These are phyloP conservation scores for Lepetodrilus schrolli DNA, from an alignment of 2,888 invertebrate species.

Conservation along the genomic window DNA sequence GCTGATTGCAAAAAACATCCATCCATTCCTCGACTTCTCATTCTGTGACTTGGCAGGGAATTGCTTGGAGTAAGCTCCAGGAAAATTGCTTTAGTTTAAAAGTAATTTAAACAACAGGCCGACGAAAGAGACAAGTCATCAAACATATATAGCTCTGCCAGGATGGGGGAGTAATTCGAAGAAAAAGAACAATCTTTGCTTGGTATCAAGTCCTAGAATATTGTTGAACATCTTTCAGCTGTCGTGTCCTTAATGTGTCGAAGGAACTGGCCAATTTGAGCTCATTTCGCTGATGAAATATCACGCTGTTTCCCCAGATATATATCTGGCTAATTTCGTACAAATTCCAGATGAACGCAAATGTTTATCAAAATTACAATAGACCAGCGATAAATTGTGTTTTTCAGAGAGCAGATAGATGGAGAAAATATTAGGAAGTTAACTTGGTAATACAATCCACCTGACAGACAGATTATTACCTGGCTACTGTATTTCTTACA, in stretches of 20 bases:
- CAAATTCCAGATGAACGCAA: neutral
- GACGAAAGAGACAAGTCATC: slow-evolving; percentile 1
- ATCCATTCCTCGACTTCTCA: slow-evolving; percentile 9
- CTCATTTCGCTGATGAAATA: slow-evolving; percentile 22
- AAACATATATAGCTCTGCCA: slow-evolving; percentile 24
- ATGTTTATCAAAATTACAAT: slow-evolving; percentile 15
- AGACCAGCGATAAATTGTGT: no score
- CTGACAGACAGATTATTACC: no score
- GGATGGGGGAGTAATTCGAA: slow-evolving; percentile 16
- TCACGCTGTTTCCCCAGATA: slow-evolving; percentile 7
- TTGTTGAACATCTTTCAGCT: neutral
- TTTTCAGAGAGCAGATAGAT: no score
- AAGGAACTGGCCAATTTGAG: neutral
- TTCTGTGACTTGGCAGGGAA: slow-evolving; percentile 17
- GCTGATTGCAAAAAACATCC: slow-evolving; percentile 17
- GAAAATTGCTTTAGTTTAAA: slow-evolving; percentile 27
- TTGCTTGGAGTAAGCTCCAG: slow-evolving; percentile 5
- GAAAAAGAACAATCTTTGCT: slow-evolving; percentile 4
- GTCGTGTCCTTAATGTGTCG: slow-evolving; percentile 2
- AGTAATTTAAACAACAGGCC: slow-evolving; percentile 23
- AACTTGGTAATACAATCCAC: no score
- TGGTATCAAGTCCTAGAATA: neutral
- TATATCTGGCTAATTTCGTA: slow-evolving; percentile 5
- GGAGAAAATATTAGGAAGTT: no score
- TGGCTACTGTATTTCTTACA: no score